Evolutionary conservation across 2,888 invertebrate species (phyloP), one percentile per base, ranked within the genome.

Genomic region (Drosophila imparisetae): DNA sequence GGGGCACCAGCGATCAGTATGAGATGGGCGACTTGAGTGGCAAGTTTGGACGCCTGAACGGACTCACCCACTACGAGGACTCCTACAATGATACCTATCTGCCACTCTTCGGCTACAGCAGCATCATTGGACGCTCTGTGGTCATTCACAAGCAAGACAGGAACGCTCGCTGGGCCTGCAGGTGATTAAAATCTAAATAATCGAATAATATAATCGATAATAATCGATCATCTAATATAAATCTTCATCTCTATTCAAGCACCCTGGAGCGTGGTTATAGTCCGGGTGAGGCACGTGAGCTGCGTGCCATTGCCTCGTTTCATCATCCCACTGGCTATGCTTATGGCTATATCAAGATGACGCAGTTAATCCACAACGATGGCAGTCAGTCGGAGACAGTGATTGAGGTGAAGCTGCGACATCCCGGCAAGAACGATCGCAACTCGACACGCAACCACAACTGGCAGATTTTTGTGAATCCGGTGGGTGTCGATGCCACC

Each of bases 391-490:
- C 98, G 90, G 98, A 98, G 85, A 98, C 98, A 0, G 94, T 96
- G 27, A 95, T 98, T n/a, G 97, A 98, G 93, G 95, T 98, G 21
- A 97, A 98, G 88, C 92, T 98, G 60, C 93, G 96, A n/a, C 96
- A 98, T 93, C 97, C 98, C 0, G 98, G 98, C 0, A 95, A 95
- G 81, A 95, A 96, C 83, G 97, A 98, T 91, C 94, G 96, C 27
- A 98, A 98, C 92, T 92, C 97, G 96, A 97, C 98, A 0, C 94
- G 94, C 85, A 94, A 96, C 90, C 98, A 98, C 93, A 95, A 96
- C 85, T 98, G 98, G 98, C 96, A 97, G 60, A 96, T 98, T 83
- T 98, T 95, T 92, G 98, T 98, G 42, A 98, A 98, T 93, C 96
- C 97, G 0, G 97, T 98, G 52, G 98, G 97, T 0, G 97, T 98